These are phyloP conservation scores for Muraenolepis orangiensis DNA, from an alignment of 2,797 vertebrate genomes.

Conservation along the genomic window DNA sequence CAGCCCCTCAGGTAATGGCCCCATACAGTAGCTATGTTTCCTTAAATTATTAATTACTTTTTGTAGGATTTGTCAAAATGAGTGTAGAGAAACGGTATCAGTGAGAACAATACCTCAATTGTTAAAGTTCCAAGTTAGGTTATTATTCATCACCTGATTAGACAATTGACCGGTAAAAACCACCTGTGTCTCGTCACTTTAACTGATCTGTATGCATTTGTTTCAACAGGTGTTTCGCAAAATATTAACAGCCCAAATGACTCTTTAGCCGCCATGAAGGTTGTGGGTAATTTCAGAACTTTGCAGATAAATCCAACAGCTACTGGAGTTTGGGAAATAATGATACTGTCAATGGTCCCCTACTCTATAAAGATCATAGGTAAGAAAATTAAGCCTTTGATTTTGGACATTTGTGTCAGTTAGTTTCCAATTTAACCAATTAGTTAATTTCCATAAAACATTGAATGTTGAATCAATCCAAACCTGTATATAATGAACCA, in stretches of 20 bases:
- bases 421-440: no score
- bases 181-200: not conserved
- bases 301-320: constrained; percentile 31
- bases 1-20: constrained; percentile 51
- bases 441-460: no score
- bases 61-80: not conserved
- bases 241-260: constrained; percentile 21
- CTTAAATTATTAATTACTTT: not conserved
- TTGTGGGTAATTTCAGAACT: constrained; percentile 53
- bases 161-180: no score
- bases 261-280: constrained; percentile 40
- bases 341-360: constrained; percentile 43
- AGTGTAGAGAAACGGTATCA: not conserved
- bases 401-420: not conserved
- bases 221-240: constrained; percentile 43
- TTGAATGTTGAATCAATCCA: no score
- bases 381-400: constrained; percentile 28
- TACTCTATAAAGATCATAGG: constrained; percentile 63
- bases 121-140: not conserved
- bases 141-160: no score
- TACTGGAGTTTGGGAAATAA: constrained; percentile 58
- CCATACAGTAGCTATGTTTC: not conserved
- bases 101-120: not conserved
- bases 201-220: not conserved
- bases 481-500: no score